Conservation (phyloP, 2,113 vertebrate species). For the Coreoperca whiteheadi region DNA sequence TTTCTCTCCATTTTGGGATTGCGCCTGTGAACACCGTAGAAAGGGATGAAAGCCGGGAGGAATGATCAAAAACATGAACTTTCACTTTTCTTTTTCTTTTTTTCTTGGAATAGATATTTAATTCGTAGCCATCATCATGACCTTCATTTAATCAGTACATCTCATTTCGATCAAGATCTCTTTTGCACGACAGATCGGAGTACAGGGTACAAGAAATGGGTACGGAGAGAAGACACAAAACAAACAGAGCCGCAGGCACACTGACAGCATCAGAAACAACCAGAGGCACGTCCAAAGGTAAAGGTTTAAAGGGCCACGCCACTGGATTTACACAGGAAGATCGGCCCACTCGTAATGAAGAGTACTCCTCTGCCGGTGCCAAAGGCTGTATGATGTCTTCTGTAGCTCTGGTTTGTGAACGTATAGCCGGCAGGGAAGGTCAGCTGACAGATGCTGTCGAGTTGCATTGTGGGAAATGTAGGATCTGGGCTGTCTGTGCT, state of each 20-base stretch:
- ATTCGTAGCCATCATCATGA: neutral
- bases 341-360: neutral
- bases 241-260: too few relatives aligned
- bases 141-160: neutral
- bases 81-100: neutral
- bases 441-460: too few relatives aligned
- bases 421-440: too few relatives aligned
- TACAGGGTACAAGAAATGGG: too few relatives aligned
- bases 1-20: neutral
- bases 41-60: neutral
- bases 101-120: neutral
- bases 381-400: neutral
- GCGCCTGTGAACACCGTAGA: slow-evolving; percentile 30
- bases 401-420: neutral
- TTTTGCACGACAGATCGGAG: too few relatives aligned
- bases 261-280: neutral
- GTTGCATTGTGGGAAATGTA: too few relatives aligned
- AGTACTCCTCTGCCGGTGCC: neutral
- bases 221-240: neutral
- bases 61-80: neutral
- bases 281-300: too few relatives aligned
- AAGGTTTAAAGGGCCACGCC: neutral
- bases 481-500: too few relatives aligned
- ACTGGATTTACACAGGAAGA: neutral
- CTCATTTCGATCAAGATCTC: neutral